Evolutionary conservation across 1,140 invertebrate genomes (phyloP), one percentile per base, ranked within the genome.

Genomic region (Centruroides sculpturatus): DNA sequence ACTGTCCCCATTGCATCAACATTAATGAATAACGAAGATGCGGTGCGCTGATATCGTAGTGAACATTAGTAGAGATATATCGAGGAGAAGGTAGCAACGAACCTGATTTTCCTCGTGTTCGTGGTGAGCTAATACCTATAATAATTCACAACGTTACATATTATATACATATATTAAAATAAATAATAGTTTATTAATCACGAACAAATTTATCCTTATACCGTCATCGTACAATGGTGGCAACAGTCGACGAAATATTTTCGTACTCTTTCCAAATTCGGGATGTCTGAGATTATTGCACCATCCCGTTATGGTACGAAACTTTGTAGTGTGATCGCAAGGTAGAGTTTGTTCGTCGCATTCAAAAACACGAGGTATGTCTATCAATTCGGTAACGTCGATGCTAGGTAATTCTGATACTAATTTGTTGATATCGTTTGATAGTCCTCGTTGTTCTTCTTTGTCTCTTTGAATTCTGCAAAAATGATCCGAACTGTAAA

Each of bases 201-300:
- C 1, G 5, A 53, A 53, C 8, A 5, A 53, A 53, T 12, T 34
- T 53, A 53, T 53, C 7, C 34, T 53, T 34, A 64, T 69, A 75
- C 89, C 88, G 71, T 96, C 90, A 73, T 92, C 88, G 72, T 95
- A 96, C 11, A 81, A 82, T 3, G 91, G 84, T 1, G 89, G 87
- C 53, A 94, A 69, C 55, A 95, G 76, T 65, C 92, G 80, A 1
- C 88, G 84, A 71, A 95, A 92, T 0, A 88, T 88, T 0, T 87
- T 89, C 55, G 76, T 47, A 51, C 60, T 85, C 71, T 89, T 88
- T 4, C 89, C 92, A 64, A 87, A 82, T 60, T 81, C 83, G 0
- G 92, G 91, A 69, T 90, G 87, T n/a, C 84, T 78, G 8, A 95
- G 71, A 72, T 96, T 96, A 70, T 96, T 97, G 68, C 92, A 97